These are phyloP conservation scores for Cygnus olor DNA, from an alignment of 2,797 vertebrate genomes.

Conservation along the genomic window DNA sequence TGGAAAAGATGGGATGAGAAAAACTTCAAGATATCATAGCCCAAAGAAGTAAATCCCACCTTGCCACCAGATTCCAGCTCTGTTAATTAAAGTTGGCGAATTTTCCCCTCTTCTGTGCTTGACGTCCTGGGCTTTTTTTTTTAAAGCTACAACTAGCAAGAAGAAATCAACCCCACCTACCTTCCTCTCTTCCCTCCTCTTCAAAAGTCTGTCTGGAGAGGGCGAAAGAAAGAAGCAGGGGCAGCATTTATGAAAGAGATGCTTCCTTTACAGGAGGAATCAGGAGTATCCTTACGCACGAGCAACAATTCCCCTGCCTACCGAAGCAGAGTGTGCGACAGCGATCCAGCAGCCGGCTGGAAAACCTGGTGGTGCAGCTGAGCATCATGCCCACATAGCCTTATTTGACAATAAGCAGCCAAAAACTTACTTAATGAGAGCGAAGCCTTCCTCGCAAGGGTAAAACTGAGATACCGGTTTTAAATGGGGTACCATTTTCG, in stretches of 20 bases:
- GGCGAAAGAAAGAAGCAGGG: background rate
- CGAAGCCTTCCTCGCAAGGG: background rate
- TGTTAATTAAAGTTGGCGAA: background rate
- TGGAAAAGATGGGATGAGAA: background rate
- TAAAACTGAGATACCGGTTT: background rate
- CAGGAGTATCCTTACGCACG: background rate
- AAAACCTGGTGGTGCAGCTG: background rate
- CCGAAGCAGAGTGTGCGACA: background rate
- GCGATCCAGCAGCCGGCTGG: background rate
- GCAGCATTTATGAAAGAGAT: background rate
- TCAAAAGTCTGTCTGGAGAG: background rate
- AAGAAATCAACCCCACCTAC: background rate
- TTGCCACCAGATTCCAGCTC: background rate
- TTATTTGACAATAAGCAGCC: background rate
- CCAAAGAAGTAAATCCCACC: background rate
- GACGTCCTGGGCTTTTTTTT: background rate
- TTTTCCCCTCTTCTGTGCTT: background rate
- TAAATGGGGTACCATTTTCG: background rate
- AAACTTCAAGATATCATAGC: fast-evolving
- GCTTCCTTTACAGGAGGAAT: background rate
- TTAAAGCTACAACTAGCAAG: background rate
- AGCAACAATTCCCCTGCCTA: background rate
- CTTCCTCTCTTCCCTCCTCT: background rate
- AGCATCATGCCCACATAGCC: background rate
- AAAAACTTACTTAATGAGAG: background rate